A percentile compares a stretch with the other conserved stretches of the same genome.
Evolutionary conservation across 2,797 vertebrate genomes (phyloP).

Genomic region (Pristis pectinata): DNA sequence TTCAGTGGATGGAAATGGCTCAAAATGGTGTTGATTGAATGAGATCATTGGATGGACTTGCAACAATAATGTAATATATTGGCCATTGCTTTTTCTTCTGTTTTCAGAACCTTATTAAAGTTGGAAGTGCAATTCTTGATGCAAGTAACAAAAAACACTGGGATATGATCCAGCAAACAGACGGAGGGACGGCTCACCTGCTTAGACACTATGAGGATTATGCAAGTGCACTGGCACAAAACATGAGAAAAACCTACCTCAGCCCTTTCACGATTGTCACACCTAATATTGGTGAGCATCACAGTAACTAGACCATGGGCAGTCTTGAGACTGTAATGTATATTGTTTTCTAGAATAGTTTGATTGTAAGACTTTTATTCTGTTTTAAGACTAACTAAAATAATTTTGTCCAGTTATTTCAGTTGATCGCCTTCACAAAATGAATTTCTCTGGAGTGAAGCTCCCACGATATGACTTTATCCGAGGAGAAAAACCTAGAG

Average conservation of each 20-base stretch:
- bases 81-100: background rate
- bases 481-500: slow-evolving; percentile 68
- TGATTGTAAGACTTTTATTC: background rate
- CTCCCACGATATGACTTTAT: slow-evolving; percentile 79
- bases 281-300: slow-evolving; percentile 79
- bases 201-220: slow-evolving; percentile 83
- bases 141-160: slow-evolving; percentile 73
- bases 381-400: background rate
- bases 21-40: background rate
- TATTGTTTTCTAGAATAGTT: background rate
- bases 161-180: slow-evolving; percentile 86
- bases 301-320: too few species aligned
- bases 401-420: slow-evolving; percentile 73
- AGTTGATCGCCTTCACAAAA: slow-evolving; percentile 80
- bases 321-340: background rate
- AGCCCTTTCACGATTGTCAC: slow-evolving; percentile 95
- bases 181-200: slow-evolving; percentile 79
- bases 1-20: background rate
- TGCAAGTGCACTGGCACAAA: slow-evolving; percentile 79
- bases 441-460: slow-evolving; percentile 73
- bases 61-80: background rate
- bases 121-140: slow-evolving; percentile 84
- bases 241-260: slow-evolving; percentile 95
- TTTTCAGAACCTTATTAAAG: slow-evolving; percentile 79
- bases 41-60: background rate